Evolutionary conservation across 1,140 invertebrate species (phyloP).

Genomic region (Cotesia chilonis): DNA sequence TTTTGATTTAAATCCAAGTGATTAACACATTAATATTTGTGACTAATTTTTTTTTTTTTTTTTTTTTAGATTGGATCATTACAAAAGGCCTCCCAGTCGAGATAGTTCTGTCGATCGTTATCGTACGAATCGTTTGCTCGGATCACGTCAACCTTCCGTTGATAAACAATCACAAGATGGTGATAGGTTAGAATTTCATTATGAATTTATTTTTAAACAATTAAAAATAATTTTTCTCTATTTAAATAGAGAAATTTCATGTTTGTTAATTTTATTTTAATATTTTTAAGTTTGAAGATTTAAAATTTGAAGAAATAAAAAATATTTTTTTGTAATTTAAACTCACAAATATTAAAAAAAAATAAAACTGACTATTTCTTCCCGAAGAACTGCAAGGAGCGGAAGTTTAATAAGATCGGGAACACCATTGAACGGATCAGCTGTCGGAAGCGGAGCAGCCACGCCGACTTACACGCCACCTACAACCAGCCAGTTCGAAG

Average conservation of each 20-base stretch:
- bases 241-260: no score
- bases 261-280: no score
- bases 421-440: slow-evolving; percentile 60
- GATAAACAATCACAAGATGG: slow-evolving; percentile 68
- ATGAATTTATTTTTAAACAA: no score
- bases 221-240: background rate
- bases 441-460: slow-evolving; percentile 65
- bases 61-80: slow-evolving; percentile 83
- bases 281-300: no score
- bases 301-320: no score
- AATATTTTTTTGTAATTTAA: no score
- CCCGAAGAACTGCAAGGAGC: slow-evolving; percentile 61
- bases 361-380: background rate
- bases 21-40: background rate
- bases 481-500: slow-evolving; percentile 75
- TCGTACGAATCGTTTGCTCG: slow-evolving; percentile 65
- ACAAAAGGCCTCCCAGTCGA: slow-evolving; percentile 86
- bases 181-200: slow-evolving; percentile 53
- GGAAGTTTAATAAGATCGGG: slow-evolving; percentile 63
- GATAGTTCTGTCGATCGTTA: slow-evolving; percentile 88
- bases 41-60: slow-evolving; percentile 29
- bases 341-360: background rate
- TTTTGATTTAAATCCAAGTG: no score
- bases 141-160: slow-evolving; percentile 80
- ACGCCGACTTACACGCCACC: slow-evolving; percentile 63